A percentile compares a stretch with the other conserved stretches of the same genome.
These are phyloP conservation scores for Glomeris maerens DNA, from an alignment of 1,140 invertebrate genomes.

Conservation along the genomic window DNA sequence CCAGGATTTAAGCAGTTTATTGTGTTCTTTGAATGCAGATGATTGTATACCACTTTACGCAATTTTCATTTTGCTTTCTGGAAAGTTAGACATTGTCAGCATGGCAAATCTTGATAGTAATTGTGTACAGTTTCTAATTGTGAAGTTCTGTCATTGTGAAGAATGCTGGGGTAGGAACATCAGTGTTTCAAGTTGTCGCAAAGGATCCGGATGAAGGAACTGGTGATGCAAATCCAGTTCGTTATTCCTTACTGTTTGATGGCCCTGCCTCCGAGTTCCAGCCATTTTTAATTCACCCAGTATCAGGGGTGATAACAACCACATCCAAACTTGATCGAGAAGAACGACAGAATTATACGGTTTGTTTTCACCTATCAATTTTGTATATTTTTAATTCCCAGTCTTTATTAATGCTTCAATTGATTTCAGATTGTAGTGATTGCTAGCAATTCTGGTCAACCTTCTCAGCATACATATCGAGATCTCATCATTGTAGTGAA, in stretches of 20 bases:
- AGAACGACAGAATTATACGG: conserved; percentile 48
- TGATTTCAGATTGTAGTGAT: too few relatives aligned
- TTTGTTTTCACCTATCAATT: too few relatives aligned
- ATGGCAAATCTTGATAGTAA: conserved; percentile 11
- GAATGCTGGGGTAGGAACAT: conserved; percentile 55
- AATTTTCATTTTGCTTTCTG: conserved; percentile 8
- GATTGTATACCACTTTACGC: not conserved
- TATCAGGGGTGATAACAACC: conserved; percentile 57
- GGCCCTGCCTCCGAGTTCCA: conserved; percentile 45
- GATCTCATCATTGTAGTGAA: too few relatives aligned
- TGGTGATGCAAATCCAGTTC: conserved; percentile 53
- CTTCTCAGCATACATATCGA: too few relatives aligned
- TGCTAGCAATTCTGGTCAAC: too few relatives aligned
- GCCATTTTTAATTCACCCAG: conserved; percentile 47
- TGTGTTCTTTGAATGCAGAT: not conserved
- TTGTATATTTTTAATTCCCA: too few relatives aligned
- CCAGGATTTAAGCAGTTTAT: not conserved
- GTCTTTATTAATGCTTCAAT: too few relatives aligned
- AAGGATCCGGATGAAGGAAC: conserved; percentile 62
- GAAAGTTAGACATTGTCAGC: not conserved
- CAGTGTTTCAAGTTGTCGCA: conserved; percentile 59
- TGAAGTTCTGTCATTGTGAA: conserved; percentile 23
- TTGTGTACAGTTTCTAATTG: not conserved
- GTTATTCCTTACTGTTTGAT: conserved; percentile 54
- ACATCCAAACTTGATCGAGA: conserved; percentile 52